phyloP scores from a whole-genome alignment of 2,888 invertebrate species.

The Argynnis bischoffii region DNA sequence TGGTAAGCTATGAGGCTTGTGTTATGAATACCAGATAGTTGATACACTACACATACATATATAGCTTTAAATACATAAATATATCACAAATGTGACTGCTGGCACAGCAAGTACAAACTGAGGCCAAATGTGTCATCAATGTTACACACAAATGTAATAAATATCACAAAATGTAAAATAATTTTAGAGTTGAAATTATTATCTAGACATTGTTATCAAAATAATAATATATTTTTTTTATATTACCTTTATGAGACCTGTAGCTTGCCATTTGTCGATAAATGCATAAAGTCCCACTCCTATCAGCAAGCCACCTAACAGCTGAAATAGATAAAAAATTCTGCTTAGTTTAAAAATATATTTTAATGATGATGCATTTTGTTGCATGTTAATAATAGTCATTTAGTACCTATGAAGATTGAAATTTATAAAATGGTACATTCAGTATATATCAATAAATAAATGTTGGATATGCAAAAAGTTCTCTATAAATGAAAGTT shows the following conservation, averaged over 20 bases:
- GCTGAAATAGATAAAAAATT: constrained; percentile 79
- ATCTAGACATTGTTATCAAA: no score
- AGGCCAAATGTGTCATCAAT: no score
- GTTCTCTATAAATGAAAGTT: not conserved
- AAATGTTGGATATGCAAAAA: not conserved
- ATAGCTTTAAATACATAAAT: no score
- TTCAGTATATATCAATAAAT: not conserved
- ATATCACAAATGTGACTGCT: no score
- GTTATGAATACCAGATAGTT: no score
- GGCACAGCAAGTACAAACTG: no score
- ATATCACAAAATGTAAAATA: no score
- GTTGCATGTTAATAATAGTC: not conserved
- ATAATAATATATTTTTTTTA: not conserved
- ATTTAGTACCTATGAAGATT: not conserved
- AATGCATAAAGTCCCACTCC: constrained; percentile 95
- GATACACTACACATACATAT: no score
- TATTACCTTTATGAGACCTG: constrained; percentile 87
- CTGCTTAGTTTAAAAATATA: not conserved
- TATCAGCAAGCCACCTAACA: constrained; percentile 92
- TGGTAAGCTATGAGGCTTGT: no score
- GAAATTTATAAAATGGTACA: not conserved
- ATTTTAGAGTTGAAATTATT: no score
- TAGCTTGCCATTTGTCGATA: constrained; percentile 95
- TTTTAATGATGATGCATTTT: not conserved
- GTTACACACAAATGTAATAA: no score